Base-by-base conservation (phyloP, 2,797 vertebrate genomes). In the Coregonus suidteri region DNA sequence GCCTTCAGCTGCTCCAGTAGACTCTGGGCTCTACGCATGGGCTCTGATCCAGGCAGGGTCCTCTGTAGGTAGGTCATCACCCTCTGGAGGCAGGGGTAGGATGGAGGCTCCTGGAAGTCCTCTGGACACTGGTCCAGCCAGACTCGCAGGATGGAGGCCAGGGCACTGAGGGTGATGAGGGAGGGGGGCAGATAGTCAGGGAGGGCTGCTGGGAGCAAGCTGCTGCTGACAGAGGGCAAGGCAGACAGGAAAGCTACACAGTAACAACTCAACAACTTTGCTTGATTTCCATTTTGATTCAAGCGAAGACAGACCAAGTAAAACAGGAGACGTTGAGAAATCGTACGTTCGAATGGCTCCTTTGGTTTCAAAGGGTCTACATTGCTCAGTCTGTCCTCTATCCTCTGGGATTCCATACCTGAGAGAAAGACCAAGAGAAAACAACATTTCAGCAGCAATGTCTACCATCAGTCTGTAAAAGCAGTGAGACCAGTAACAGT, bases 121-220 rank as follows among this genome's bases (percentile, higher is more conserved):
- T 99, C 97, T 0, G 97, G 93, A 83, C 96, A 99, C 79, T 99
- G 97, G 87, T 99, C 96, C 3, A 99, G 89, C 98, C 98, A 99
- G 83, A 96, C 95, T 76, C 95, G 91, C 84, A 98, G 86, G 87
- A 97, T 96, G 0, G 96, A 99, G 4, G 96, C 95, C 73, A 97
- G 91, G 1, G 95, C 95, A 75, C 97, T 99, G 82, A 18, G 73
- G 73, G 75, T 51, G 75, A 53, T n/a, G n/a, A n/a, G n/a, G n/a
- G n/a, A n/a, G n/a, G n/a, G n/a, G n/a, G n/a, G n/a, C n/a, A n/a
- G n/a, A n/a, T n/a, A n/a, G 35, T 2, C 66, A 37, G 16, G 41
- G 6, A 34, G 41, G 73, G 56, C 52, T 52, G 59, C 53, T 41
- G 0, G 20, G 66, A 67, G 73, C 54, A 59, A 56, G 54, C 54